Base-by-base conservation (phyloP, 2,888 invertebrate genomes). In the Harpagoxenus sublaevis region DNA sequence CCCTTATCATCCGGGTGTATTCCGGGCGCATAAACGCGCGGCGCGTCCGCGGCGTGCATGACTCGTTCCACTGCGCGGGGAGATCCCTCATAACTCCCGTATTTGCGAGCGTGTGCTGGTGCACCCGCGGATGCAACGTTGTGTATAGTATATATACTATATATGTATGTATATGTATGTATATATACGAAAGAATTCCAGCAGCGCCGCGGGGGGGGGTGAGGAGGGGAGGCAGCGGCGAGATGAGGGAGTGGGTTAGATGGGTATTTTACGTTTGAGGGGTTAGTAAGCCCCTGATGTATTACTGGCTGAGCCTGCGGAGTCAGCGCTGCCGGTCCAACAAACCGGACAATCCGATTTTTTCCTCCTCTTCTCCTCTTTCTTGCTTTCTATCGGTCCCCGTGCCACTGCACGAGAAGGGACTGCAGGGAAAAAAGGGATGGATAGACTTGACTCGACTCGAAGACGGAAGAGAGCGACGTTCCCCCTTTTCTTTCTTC, bases 281-380 rank as follows among this genome's bases (percentile, higher is more conserved):
- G 91, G 87, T 90, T 88, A 89, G 93, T 93, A 93, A 93, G 92
- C 93, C 91, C 85, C 92, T 92, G 92, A 93, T 93, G 93, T 93
- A 93, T 93, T 93, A 93, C 93, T 89, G 92, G 92, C 92, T 92
- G 92, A 93, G 92, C 91, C 89, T 92, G 93, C 92, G 87, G 92
- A 93, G 93, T 93, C 93, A 93, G 93, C 93, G 89, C 89, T 92
- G 91, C 91, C 93, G 91, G 91, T 86, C 92, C 93, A 93, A 92
- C 93, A 92, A 92, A 91, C 92, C 90, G 92, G 92, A 92, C 92
- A 92, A 92, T 92, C 92, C 91, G 92, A 92, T 92, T 91, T 85
- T 85, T 85, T 77, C 78, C 62, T 84, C 66, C 77, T 70, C 73
- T 39, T 65, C 70, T 39, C 28, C 82, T 79, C 70, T 48, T 87